Conservation (phyloP, 2,888 invertebrate genomes). For the Acleris sparsana region DNA sequence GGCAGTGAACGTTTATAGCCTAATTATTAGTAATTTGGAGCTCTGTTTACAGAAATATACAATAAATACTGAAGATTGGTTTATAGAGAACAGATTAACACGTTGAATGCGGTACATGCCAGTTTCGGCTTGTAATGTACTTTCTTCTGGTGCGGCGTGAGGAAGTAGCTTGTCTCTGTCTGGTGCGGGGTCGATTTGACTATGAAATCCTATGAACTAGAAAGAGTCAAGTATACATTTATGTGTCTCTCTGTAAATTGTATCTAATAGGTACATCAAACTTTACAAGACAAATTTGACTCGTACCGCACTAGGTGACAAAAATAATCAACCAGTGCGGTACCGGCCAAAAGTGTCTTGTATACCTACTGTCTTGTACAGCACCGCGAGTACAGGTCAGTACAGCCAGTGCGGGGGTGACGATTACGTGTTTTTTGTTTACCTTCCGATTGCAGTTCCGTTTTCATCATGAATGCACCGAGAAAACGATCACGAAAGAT, state of each 20-base stretch:
- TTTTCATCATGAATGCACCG: conserved; percentile 10
- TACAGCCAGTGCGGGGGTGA: conserved; percentile 10
- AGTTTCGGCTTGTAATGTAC: conserved; percentile 19
- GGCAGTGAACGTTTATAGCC: no score
- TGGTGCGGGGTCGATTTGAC: conserved; percentile 16
- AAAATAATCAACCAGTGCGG: conserved; percentile 15
- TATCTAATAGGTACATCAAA: conserved; percentile 14
- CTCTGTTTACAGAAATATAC: no score
- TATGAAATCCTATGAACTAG: conserved; percentile 22
- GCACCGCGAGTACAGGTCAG: neutral
- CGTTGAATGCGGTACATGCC: neutral
- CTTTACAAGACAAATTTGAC: conserved; percentile 16
- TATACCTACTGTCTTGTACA: conserved; percentile 15
- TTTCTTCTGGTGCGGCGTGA: conserved; percentile 20
- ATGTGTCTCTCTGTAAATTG: conserved; percentile 11
- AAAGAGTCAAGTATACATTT: conserved; percentile 20
- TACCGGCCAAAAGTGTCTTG: conserved; percentile 22
- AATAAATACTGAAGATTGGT: no score
- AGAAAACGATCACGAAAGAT: conserved; percentile 16
- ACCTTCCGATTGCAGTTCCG: conserved; percentile 1
- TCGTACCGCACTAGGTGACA: neutral
- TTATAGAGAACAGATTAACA: no score
- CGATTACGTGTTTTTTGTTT: conserved; percentile 10
- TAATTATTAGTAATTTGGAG: no score
- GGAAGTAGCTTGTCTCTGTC: conserved; percentile 9